A percentile compares a stretch with the other conserved stretches of the same genome.
Evolutionary conservation across 1,140 invertebrate species (phyloP).

Genomic region (Formica exsecta): DNA sequence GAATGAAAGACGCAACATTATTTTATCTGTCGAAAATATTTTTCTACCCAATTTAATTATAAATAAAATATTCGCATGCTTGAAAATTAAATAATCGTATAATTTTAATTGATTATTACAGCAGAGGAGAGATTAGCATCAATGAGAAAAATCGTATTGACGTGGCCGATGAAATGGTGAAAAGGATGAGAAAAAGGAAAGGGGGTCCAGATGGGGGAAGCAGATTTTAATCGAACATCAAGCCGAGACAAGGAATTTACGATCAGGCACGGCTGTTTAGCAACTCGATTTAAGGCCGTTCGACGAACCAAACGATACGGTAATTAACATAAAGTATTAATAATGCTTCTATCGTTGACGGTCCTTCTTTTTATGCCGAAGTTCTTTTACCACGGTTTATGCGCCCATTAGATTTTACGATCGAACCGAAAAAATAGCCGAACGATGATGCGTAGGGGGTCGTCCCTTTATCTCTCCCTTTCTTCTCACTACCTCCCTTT

Average conservation of each 20-base stretch:
- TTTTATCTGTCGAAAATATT: not conserved
- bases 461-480: slow-evolving; percentile 68
- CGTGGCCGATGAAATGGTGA: slow-evolving; percentile 44
- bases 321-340: slow-evolving; percentile 87
- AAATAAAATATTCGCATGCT: not conserved
- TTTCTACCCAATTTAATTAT: not conserved
- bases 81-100: slow-evolving; percentile 8
- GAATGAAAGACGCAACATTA: not conserved
- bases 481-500: slow-evolving; percentile 38
- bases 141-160: slow-evolving; percentile 47
- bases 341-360: slow-evolving; percentile 82
- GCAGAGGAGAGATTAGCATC: not conserved
- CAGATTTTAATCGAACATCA: slow-evolving; percentile 83
- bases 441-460: slow-evolving; percentile 77
- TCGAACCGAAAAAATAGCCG: slow-evolving; percentile 83
- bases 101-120: slow-evolving; percentile 17
- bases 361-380: slow-evolving; percentile 82
- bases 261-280: slow-evolving; percentile 79
- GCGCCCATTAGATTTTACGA: slow-evolving; percentile 86
- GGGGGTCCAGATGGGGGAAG: slow-evolving; percentile 71
- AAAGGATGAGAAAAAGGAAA: slow-evolving; percentile 59
- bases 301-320: slow-evolving; percentile 81
- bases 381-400: slow-evolving; percentile 84
- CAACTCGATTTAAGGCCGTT: slow-evolving; percentile 82
- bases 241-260: slow-evolving; percentile 84